Conservation (phyloP, 2,113 vertebrate species). For the Microcebus jonahi region DNA sequence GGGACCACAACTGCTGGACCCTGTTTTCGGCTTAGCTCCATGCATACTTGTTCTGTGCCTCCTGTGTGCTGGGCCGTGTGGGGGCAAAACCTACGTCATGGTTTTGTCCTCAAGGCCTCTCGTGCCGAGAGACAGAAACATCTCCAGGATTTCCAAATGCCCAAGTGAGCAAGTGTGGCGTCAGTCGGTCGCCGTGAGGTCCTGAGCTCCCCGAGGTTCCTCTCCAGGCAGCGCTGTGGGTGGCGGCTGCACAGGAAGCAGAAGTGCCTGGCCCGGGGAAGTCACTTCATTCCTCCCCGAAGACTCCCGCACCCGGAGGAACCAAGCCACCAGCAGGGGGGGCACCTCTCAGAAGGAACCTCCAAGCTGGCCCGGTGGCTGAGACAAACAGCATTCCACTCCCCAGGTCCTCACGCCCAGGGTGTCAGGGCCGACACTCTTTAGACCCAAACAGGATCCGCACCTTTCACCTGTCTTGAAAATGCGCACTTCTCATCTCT, state of each 20-base stretch:
- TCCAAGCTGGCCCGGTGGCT: background rate
- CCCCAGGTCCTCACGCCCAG: rapidly evolving
- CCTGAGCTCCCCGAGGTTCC: background rate
- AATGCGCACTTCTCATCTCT: too few species aligned
- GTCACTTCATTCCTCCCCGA: background rate
- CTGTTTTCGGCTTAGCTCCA: background rate
- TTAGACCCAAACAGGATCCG: too few species aligned
- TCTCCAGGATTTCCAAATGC: too few species aligned
- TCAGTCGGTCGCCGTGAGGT: background rate
- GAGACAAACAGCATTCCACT: rapidly evolving
- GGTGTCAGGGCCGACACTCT: too few species aligned
- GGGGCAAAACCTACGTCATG: background rate
- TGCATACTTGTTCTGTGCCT: background rate
- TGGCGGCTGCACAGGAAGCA: background rate
- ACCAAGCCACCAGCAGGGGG: background rate
- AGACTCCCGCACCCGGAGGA: background rate
- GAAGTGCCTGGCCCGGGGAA: background rate
- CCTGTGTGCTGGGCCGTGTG: background rate
- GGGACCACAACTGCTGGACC: background rate
- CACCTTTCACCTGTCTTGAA: too few species aligned
- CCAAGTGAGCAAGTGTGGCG: background rate
- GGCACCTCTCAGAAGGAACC: background rate
- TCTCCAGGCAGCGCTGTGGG: background rate
- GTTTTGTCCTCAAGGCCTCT: background rate
- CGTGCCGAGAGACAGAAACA: background rate